Base-by-base conservation (phyloP, 2,113 vertebrate species). In the Alethe diademata region DNA sequence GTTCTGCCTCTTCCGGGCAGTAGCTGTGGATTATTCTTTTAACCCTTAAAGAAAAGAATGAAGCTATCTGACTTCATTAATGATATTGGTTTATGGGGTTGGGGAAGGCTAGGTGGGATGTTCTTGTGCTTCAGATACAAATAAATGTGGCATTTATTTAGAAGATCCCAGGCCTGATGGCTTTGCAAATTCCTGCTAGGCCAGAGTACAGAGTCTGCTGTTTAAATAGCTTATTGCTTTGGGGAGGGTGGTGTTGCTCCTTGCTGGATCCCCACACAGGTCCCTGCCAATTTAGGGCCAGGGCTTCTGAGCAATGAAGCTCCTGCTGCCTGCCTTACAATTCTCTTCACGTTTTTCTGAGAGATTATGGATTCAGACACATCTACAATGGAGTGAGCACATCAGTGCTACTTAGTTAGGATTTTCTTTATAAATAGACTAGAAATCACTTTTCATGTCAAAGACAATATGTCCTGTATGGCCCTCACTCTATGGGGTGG, bases 1-100 rank as follows among this genome's bases (percentile, higher is more conserved):
- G 64, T 67, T 92, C 72, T 96, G 92, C 78, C 40, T 90, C 48
- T 88, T 95, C 51, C 54, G 86, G 88, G 79, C 88, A 95, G 88
- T 8, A 5, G 23, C 56, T 79, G 66, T 33, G 56, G 69, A 47
- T 90, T 84, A 65, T 60, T 95, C 78, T 94, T 84, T 97, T 96
- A 95, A 96, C 90, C 69, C 93, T 93, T 84, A 61, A 60, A 80
- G 75, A 88, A 96, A 90, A 72, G 78, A 56, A 60, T 40, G 1
- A 40, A 56, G 19, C 26, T 42, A 2, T 92, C 56, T 79, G 56
- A 56, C 67, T 88, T 73, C 31, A n/a, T 22, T 83, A 62, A 56
- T 18, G 28, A 60, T 40, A n/a, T 40, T 36, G 20, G 24, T 45
- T 80, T 74, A 33, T 45, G 60, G 48, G 47, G 47, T 14, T 5